phyloP scores from a whole-genome alignment of 2,797 vertebrate species.

The Fundulus diaphanus region DNA sequence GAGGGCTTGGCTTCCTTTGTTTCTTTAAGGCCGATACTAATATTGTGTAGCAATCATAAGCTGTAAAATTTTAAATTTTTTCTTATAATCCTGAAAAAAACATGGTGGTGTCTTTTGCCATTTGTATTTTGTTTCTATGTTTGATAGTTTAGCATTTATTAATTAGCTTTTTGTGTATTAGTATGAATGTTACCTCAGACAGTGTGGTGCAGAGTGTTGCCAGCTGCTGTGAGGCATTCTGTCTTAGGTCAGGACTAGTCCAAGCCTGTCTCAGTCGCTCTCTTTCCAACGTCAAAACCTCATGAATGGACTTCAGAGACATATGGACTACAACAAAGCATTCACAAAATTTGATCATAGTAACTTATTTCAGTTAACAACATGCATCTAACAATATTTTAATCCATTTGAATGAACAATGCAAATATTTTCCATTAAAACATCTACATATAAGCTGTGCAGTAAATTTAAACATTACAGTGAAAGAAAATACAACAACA shows the following conservation, averaged over 20 bases:
- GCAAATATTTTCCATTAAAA: not conserved
- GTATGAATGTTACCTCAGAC: slow-evolving; percentile 72
- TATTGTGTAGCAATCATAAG: not conserved
- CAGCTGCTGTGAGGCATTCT: slow-evolving; percentile 72
- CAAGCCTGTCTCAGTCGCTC: slow-evolving; percentile 84
- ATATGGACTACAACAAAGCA: slow-evolving; percentile 67
- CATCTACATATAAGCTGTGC: not conserved
- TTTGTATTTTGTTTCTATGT: not conserved
- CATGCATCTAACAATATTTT: not conserved
- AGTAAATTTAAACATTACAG: not conserved
- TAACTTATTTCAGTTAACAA: not conserved
- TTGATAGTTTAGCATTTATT: not conserved
- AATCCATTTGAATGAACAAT: not conserved
- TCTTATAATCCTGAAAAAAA: too few species aligned
- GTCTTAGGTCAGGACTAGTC: slow-evolving; percentile 72
- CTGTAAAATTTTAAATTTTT: not conserved
- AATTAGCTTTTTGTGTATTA: not conserved
- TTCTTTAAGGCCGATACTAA: slow-evolving; percentile 9
- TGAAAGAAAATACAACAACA: not conserved
- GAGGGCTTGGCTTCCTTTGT: slow-evolving; percentile 40
- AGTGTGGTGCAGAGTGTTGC: slow-evolving; percentile 72
- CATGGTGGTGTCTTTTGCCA: too few species aligned
- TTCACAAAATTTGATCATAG: not conserved
- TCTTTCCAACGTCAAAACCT: slow-evolving; percentile 82
- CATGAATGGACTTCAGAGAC: slow-evolving; percentile 85